phyloP scores from a whole-genome alignment of 2,797 vertebrate species.

The Coilia nasus region DNA sequence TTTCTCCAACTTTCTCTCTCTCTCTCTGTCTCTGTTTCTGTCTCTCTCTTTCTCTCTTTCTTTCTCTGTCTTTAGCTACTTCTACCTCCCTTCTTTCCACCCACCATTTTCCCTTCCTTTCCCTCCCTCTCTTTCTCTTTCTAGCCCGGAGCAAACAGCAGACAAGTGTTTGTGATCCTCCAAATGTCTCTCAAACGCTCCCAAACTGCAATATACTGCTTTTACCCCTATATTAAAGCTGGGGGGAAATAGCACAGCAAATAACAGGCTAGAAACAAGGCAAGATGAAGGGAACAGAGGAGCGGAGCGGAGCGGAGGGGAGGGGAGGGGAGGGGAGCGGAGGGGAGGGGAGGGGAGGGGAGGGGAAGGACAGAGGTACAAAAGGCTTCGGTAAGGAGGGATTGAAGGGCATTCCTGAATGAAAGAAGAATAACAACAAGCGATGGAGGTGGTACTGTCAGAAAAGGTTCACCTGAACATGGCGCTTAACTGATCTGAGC shows the following conservation, averaged over 20 bases:
- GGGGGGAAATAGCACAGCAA: neutral
- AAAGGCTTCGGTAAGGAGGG: neutral
- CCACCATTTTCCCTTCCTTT: neutral
- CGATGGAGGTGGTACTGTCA: conserved; percentile 62
- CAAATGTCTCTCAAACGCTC: neutral
- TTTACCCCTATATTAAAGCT: neutral
- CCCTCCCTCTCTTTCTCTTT: neutral
- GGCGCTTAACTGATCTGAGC: conserved; percentile 65
- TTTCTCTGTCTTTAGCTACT: neutral
- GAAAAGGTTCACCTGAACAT: conserved; percentile 71
- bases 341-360: neutral
- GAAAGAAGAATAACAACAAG: neutral
- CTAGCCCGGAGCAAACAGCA: neutral
- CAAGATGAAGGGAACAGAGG: neutral
- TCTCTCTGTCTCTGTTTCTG: too few relatives aligned
- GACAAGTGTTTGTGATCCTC: neutral
- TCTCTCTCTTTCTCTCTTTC: too few relatives aligned
- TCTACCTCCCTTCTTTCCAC: neutral
- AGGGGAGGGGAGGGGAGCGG: neutral
- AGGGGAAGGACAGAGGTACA: neutral
- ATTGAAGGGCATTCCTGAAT: neutral
- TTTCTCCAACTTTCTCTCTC: neutral
- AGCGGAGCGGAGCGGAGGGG: too few relatives aligned
- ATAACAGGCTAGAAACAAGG: neutral
- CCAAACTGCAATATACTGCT: neutral